Conservation (phyloP, 2,888 invertebrate species). For the Ariolimax columbianus region DNA sequence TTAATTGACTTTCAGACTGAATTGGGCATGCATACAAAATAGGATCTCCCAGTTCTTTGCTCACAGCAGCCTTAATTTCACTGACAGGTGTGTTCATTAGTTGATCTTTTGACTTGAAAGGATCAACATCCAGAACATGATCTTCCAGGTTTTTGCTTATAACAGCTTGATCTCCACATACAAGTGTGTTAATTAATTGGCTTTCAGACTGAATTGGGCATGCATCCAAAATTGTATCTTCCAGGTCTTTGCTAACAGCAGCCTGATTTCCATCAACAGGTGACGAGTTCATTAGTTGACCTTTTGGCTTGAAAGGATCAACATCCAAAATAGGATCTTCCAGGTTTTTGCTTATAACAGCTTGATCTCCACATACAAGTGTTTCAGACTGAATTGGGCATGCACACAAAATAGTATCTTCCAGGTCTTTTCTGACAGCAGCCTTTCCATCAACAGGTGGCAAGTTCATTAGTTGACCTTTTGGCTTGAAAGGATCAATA, state of each 20-base stretch:
- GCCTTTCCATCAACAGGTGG: not conserved
- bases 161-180: not conserved
- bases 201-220: slow-evolving; percentile 38
- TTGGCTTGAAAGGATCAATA: slow-evolving; percentile 37
- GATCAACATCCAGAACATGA: not conserved
- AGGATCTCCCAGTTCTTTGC: not conserved
- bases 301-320: not conserved
- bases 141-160: not conserved
- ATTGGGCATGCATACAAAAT: slow-evolving; percentile 20
- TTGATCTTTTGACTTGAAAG: slow-evolving; percentile 28
- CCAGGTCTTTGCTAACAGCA: not conserved
- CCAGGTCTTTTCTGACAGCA: not conserved
- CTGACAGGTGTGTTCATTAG: slow-evolving; percentile 5
- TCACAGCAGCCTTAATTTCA: not conserved
- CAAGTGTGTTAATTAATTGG: slow-evolving; percentile 22
- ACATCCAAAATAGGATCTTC: not conserved
- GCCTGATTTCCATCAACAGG: not conserved
- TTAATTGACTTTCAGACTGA: slow-evolving; percentile 16
- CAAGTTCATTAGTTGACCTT: slow-evolving; percentile 37
- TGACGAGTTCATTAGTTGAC: not conserved
- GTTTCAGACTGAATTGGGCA: slow-evolving; percentile 30
- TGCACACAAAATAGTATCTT: not conserved
- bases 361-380: too few species aligned
- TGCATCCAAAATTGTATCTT: not conserved
- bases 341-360: too few species aligned